Conservation (phyloP, 2,113 vertebrate species). For the Terrapene triunguis region DNA sequence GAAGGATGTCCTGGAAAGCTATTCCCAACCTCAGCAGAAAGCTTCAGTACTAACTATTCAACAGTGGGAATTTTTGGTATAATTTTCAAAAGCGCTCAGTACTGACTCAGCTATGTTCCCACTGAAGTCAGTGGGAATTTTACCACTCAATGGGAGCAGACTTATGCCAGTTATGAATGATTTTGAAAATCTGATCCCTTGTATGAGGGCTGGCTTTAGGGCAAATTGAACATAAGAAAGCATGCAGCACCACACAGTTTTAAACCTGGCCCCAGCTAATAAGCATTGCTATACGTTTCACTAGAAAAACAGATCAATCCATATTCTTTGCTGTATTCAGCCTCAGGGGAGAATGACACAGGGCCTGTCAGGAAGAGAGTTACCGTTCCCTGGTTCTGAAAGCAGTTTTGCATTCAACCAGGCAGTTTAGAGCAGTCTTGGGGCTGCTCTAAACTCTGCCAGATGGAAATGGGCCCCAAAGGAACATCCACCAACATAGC, state of each 20-base stretch:
- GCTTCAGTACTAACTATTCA: background rate
- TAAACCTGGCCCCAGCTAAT: background rate
- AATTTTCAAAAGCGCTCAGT: background rate
- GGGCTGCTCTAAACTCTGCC: accelerated
- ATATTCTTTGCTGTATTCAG: background rate
- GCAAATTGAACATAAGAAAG: background rate
- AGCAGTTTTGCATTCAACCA: background rate
- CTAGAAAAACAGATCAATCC: background rate
- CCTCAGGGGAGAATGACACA: background rate
- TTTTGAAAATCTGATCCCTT: background rate
- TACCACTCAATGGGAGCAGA: background rate
- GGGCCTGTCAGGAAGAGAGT: background rate
- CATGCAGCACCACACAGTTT: background rate
- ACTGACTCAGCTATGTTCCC: background rate
- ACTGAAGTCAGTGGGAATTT: background rate
- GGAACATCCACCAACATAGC: background rate
- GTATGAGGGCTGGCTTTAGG: background rate
- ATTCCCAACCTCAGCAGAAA: background rate
- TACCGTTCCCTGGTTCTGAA: background rate
- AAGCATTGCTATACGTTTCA: background rate
- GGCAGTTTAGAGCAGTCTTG: background rate
- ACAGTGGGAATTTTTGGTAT: background rate
- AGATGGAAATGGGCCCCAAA: background rate
- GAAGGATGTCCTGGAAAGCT: background rate
- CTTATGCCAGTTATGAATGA: background rate